Conservation (phyloP, 2,113 vertebrate species). For the Motacilla tschutschensis region DNA sequence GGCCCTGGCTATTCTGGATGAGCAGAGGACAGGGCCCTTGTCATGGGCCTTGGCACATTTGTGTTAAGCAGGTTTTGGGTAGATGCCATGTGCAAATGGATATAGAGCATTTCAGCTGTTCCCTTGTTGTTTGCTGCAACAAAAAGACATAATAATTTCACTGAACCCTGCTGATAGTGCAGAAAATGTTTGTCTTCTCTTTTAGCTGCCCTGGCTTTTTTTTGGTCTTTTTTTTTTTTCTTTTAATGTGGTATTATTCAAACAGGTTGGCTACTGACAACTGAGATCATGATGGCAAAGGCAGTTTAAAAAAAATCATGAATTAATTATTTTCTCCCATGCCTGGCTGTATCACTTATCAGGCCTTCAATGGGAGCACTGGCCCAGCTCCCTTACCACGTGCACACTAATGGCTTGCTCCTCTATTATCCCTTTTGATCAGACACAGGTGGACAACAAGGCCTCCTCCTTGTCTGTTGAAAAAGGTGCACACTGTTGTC, state of each 20-base stretch:
- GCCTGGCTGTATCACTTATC: conserved; percentile 54
- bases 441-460: conserved; percentile 71
- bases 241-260: conserved; percentile 1
- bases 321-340: conserved; percentile 70
- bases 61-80: conserved; percentile 27
- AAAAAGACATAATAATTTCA: conserved; percentile 26
- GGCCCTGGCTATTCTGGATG: not conserved
- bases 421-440: conserved; percentile 67
- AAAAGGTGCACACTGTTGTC: conserved; percentile 68
- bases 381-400: conserved; percentile 49
- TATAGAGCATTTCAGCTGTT: conserved; percentile 42
- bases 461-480: conserved; percentile 61
- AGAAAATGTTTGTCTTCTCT: conserved; percentile 1
- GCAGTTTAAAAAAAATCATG: conserved; percentile 57
- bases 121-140: conserved; percentile 10
- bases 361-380: conserved; percentile 53
- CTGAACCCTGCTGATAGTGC: conserved; percentile 15
- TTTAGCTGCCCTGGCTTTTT: not conserved
- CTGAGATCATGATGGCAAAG: conserved; percentile 35
- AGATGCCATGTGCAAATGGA: conserved; percentile 42
- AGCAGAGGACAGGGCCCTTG: not conserved
- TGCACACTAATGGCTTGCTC: conserved; percentile 56
- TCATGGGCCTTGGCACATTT: not conserved
- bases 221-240: not conserved
- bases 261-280: conserved; percentile 47